A percentile compares a stretch with the other conserved stretches of the same genome.
Evolutionary conservation across 2,113 vertebrate species (phyloP).

Genomic region (Cyanistes caeruleus): DNA sequence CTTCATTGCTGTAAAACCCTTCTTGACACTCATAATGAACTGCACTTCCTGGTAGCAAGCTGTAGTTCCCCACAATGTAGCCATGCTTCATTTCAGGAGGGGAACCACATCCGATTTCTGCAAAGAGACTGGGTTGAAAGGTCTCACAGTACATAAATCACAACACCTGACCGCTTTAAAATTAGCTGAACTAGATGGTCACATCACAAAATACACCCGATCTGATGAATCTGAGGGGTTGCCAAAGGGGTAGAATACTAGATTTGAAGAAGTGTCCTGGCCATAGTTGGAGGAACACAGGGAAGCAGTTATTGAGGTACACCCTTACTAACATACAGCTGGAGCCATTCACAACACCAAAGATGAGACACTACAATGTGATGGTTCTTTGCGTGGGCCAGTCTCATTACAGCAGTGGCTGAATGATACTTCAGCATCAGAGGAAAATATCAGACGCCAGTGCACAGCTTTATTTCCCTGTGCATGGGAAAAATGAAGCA

Average conservation of each 20-base stretch:
- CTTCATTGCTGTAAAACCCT: slow-evolving; percentile 59
- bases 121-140: not conserved
- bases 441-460: not conserved
- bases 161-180: not conserved
- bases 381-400: fast-evolving
- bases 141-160: not conserved
- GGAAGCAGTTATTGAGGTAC: not conserved
- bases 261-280: not conserved
- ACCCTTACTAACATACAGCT: not conserved
- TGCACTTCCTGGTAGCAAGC: slow-evolving; percentile 42
- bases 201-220: not conserved
- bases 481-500: not conserved
- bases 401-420: fast-evolving
- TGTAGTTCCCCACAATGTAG: slow-evolving; percentile 71
- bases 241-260: not conserved
- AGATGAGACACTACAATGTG: not conserved
- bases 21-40: slow-evolving; percentile 68
- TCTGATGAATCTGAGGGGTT: not conserved
- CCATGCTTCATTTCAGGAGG: slow-evolving; percentile 69
- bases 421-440: not conserved
- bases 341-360: not conserved
- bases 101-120: slow-evolving; percentile 72
- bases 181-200: not conserved
- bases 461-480: not conserved
- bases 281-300: not conserved